Percentiles rank a stretch among this genome's conserved stretches.
phyloP scores from a whole-genome alignment of 2,888 invertebrate genomes.

The Pedicia rivosa region DNA sequence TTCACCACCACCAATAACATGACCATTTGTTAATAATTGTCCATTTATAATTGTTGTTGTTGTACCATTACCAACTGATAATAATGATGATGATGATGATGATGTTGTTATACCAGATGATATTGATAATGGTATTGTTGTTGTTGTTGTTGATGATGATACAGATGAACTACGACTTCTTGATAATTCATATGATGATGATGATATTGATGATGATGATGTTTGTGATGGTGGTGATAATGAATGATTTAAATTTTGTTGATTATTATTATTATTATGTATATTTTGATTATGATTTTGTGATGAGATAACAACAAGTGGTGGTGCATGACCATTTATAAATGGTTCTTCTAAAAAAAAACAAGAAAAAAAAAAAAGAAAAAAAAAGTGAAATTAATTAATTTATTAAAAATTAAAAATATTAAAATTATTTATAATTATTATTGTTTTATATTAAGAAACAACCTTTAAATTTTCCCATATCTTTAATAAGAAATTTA shows the following conservation, averaged over 20 bases:
- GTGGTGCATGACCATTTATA: conserved; percentile 7
- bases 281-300: conserved; percentile 3
- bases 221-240: not conserved
- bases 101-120: conserved; percentile 7
- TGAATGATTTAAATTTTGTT: not conserved
- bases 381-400: not conserved
- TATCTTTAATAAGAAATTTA: no score
- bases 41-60: not conserved
- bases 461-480: no score
- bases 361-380: conserved; percentile 13
- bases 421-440: no score
- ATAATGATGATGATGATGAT: no score
- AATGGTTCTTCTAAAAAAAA: conserved; percentile 24
- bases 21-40: conserved; percentile 1
- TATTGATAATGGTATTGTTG: conserved; percentile 15
- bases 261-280: not conserved
- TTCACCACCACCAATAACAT: conserved; percentile 13
- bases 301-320: conserved; percentile 5
- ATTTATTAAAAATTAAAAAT: not conserved
- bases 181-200: conserved; percentile 6
- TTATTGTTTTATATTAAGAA: no score
- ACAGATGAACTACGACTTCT: conserved; percentile 9
- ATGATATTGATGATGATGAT: conserved; percentile 8
- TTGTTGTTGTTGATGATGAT: conserved; percentile 12
- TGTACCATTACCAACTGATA: conserved; percentile 3